These are phyloP conservation scores for Acromyrmex heyeri DNA, from an alignment of 1,140 invertebrate genomes.

Conservation along the genomic window DNA sequence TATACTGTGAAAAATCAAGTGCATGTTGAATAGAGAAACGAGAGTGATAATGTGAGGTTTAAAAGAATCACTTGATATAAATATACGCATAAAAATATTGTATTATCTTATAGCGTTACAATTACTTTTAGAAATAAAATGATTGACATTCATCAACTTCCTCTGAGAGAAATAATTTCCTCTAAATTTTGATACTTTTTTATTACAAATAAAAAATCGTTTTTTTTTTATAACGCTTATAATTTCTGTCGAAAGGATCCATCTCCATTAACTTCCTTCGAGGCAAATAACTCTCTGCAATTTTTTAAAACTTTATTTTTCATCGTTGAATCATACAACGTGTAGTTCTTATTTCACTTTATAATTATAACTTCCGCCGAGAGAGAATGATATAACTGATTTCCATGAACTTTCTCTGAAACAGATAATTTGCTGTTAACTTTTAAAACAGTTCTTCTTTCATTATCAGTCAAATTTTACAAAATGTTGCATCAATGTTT, in stretches of 20 bases:
- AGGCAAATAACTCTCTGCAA: neutral
- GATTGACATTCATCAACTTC: neutral
- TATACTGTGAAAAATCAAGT: neutral
- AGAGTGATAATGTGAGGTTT: neutral
- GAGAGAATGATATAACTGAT: slow-evolving; percentile 8
- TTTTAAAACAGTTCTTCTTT: neutral
- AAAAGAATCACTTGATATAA: neutral
- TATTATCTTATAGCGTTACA: neutral
- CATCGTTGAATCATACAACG: neutral
- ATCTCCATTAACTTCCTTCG: neutral
- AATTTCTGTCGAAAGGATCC: neutral
- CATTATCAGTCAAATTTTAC: neutral
- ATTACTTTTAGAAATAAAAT: neutral
- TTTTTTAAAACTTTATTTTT: slow-evolving; percentile 9
- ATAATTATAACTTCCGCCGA: slow-evolving; percentile 5
- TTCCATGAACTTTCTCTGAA: neutral
- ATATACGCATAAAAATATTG: neutral
- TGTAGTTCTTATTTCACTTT: slow-evolving; percentile 4
- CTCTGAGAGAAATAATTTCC: neutral
- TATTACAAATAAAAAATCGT: neutral
- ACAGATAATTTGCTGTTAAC: neutral
- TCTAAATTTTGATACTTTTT: neutral
- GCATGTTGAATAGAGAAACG: neutral
- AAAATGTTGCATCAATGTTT: neutral
- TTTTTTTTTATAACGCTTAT: neutral